Evolutionary conservation across 2,797 vertebrate genomes (phyloP).

Genomic region (Calcarius lapponicus): DNA sequence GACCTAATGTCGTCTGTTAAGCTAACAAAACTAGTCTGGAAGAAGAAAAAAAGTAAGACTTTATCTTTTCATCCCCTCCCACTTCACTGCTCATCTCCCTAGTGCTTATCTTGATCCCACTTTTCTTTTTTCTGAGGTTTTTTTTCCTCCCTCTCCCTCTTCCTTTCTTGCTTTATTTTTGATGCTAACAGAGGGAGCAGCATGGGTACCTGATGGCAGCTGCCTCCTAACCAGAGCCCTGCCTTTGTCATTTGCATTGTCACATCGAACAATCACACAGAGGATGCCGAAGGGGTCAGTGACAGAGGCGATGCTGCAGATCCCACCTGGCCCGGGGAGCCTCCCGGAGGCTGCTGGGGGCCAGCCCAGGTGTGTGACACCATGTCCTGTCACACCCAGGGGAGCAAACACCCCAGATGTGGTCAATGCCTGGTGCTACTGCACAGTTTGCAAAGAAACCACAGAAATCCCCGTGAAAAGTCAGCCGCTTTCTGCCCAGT

Average conservation of each 20-base stretch:
- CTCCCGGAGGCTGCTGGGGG: fast-evolving
- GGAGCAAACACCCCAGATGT: not conserved
- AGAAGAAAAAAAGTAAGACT: slow-evolving; percentile 20
- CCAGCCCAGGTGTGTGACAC: fast-evolving
- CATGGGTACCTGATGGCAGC: not conserved
- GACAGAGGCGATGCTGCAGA: fast-evolving
- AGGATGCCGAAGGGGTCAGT: not conserved
- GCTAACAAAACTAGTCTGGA: slow-evolving; percentile 52
- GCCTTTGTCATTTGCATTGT: not conserved
- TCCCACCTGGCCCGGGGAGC: fast-evolving
- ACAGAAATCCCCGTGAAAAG: not conserved
- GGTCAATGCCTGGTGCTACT: not conserved
- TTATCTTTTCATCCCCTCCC: slow-evolving; percentile 54
- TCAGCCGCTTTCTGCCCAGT: not conserved
- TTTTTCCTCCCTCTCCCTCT: not conserved
- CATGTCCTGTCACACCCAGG: fast-evolving
- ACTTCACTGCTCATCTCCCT: slow-evolving; percentile 39
- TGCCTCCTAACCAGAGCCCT: not conserved
- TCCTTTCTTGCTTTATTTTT: not conserved
- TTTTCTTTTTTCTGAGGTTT: not conserved
- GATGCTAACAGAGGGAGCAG: not conserved
- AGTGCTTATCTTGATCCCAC: slow-evolving; percentile 43
- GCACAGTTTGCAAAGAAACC: not conserved
- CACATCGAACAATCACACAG: not conserved
- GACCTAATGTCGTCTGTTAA: slow-evolving; percentile 42